Conservation (phyloP, 2,888 invertebrate genomes). For the Campaea margaritaria region DNA sequence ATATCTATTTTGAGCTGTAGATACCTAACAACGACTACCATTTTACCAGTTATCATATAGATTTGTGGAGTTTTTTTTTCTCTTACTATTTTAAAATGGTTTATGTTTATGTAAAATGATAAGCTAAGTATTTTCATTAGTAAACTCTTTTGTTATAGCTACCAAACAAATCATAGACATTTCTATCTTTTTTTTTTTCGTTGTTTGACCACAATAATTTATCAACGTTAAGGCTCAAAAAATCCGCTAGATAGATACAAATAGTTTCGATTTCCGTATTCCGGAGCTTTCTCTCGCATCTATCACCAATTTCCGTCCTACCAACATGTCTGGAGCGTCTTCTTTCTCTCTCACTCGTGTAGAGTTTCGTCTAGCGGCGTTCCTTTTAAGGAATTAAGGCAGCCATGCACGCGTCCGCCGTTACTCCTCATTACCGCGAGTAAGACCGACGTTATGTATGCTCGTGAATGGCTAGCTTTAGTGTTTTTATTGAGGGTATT, state of each 20-base stretch:
- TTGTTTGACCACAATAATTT: neutral
- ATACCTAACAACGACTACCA: too few relatives aligned
- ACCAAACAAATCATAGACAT: too few relatives aligned
- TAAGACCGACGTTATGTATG: conserved; percentile 70
- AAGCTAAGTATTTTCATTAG: too few relatives aligned
- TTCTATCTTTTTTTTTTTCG: neutral
- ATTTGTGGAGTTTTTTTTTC: too few relatives aligned
- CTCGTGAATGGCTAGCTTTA: conserved; percentile 71
- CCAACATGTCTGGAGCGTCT: conserved; percentile 46
- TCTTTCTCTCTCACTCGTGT: conserved; percentile 47
- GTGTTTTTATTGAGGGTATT: conserved; percentile 70
- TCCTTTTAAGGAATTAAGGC: conserved; percentile 63
- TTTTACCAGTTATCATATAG: too few relatives aligned
- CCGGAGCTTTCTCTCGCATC: conserved; percentile 47
- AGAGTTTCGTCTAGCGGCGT: conserved; percentile 34
- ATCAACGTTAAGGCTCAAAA: conserved; percentile 2
- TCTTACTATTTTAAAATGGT: too few relatives aligned
- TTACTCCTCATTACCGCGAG: conserved; percentile 79
- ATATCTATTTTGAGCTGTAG: too few relatives aligned
- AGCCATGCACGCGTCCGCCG: conserved; percentile 72
- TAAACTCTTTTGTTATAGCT: neutral
- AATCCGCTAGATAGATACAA: conserved; percentile 41
- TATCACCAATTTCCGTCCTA: conserved; percentile 58
- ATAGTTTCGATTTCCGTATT: conserved; percentile 46
- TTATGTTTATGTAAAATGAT: too few relatives aligned